Base-by-base conservation (phyloP, 1,140 invertebrate species). In the Drosophila simulans region DNA sequence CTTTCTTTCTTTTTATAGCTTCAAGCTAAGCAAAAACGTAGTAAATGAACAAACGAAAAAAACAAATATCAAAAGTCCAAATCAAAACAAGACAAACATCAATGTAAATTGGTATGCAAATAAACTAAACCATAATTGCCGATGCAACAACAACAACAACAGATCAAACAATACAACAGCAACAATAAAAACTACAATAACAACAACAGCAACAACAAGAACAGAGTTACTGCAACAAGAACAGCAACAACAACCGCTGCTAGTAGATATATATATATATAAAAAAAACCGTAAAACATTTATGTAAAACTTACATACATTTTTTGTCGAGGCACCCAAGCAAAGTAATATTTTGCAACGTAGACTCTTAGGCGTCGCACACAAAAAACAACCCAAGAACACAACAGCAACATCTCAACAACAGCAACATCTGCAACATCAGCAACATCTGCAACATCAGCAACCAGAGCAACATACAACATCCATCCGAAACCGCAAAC, bases 361-460 rank as follows among this genome's bases (percentile, higher is more conserved):
- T 88, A 88, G 84, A 88, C 75, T 79, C 31, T 81, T 88, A 86
- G 83, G 70, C 80, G 84, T 40, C 71, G 84, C 83, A 89, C 84
- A 80, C 65, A 80, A 80, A 80, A 51, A 42, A 43, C 31, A 15
- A 56, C 52, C 46, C n/a, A 58, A 62, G 15, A 77, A 77, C 73
- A 54, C 39, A 71, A 63, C 63, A 80, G 59, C 59, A 69, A 73
- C 48, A 66, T 17, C 17, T 54, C 59, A 56, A 48, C 59, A 77
- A n/a, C n/a, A n/a, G 22, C 37, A 69, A 58, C 62, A 74, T 58
- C 62, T 59, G 58, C 59, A 69, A 80, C 48, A 69, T 17, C 17
- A 17, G 17, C 17, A 17, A 80, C 48, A 56, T 58, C 60, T 60
- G 71, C 64, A 69, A 64, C 58, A 80, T 45, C 65, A 62, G 74